These are phyloP conservation scores for Caenorhabditis remanei DNA, from an alignment of 1,140 invertebrate species.

Conservation along the genomic window DNA sequence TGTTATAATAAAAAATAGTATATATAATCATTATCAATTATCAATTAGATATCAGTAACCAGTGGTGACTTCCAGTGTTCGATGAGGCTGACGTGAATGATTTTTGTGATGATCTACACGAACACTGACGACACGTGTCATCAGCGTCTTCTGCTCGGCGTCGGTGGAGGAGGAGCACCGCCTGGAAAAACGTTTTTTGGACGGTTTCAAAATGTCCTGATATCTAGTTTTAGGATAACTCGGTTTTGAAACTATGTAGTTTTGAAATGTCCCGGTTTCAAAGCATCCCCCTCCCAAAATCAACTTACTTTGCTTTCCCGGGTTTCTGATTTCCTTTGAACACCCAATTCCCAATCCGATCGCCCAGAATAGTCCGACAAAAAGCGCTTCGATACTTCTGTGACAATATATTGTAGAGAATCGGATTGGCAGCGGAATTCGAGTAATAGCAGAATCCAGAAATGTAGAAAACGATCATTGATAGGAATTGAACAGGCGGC, in stretches of 20 bases:
- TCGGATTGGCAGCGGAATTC: constrained; percentile 67
- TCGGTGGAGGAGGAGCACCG: constrained; percentile 13
- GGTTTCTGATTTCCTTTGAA: constrained; percentile 3
- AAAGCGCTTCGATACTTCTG: constrained; percentile 67
- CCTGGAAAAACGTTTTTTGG: too few relatives aligned
- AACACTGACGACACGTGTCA: constrained; percentile 6
- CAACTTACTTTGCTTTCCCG: background rate
- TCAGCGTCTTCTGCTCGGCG: background rate
- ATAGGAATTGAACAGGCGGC: constrained; percentile 62
- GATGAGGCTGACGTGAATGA: background rate
- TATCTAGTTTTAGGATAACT: too few relatives aligned
- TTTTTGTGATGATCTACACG: background rate
- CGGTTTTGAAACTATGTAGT: too few relatives aligned
- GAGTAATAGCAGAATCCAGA: constrained; percentile 69
- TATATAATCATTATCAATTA: too few relatives aligned
- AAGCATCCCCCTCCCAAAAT: too few relatives aligned
- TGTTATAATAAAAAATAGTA: too few relatives aligned
- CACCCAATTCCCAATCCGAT: constrained; percentile 6
- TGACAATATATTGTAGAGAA: constrained; percentile 68
- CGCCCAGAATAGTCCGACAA: constrained; percentile 65
- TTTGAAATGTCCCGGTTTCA: too few relatives aligned
- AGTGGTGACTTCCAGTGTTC: background rate
- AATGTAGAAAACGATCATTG: constrained; percentile 63
- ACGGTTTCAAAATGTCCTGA: too few relatives aligned
- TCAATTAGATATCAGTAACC: background rate